Percentiles rank a stretch among this genome's conserved stretches.
phyloP scores from a whole-genome alignment of 2,113 vertebrate genomes.

The Boulengeromyrus knoepffleri region DNA sequence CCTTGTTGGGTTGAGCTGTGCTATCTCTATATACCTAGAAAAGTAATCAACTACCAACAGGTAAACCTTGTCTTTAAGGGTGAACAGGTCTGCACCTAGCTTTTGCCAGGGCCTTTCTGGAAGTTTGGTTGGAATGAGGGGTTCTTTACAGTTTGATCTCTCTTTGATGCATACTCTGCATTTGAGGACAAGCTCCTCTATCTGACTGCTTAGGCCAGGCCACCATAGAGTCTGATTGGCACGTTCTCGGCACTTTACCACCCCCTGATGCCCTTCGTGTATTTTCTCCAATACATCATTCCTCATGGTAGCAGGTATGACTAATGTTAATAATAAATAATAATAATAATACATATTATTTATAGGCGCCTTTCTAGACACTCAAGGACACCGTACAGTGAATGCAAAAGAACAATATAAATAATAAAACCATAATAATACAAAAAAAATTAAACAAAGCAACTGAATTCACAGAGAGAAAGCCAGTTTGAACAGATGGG shows the following conservation, averaged over 20 bases:
- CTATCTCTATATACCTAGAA: neutral
- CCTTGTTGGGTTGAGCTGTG: neutral
- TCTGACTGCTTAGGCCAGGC: conserved; percentile 1
- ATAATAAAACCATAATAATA: too few relatives aligned
- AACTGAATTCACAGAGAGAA: too few relatives aligned
- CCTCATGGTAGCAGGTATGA: neutral
- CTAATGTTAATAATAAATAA: neutral
- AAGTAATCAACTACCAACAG: neutral
- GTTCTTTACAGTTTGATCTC: neutral
- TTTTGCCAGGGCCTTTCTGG: conserved; percentile 14
- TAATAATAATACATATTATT: too few relatives aligned
- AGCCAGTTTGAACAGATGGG: too few relatives aligned
- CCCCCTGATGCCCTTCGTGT: neutral
- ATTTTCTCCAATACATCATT: conserved; percentile 5
- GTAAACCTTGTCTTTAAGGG: neutral
- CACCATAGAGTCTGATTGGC: neutral
- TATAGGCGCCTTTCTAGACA: too few relatives aligned
- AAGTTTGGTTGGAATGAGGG: neutral
- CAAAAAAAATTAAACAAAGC: too few relatives aligned
- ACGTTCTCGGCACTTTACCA: neutral
- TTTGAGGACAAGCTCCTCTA: neutral
- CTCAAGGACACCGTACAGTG: too few relatives aligned
- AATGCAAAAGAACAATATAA: too few relatives aligned
- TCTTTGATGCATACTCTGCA: conserved; percentile 10
- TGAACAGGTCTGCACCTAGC: conserved; percentile 2